phyloP scores from a whole-genome alignment of 2,113 vertebrate species.

The Psilopsiagon aymara region DNA sequence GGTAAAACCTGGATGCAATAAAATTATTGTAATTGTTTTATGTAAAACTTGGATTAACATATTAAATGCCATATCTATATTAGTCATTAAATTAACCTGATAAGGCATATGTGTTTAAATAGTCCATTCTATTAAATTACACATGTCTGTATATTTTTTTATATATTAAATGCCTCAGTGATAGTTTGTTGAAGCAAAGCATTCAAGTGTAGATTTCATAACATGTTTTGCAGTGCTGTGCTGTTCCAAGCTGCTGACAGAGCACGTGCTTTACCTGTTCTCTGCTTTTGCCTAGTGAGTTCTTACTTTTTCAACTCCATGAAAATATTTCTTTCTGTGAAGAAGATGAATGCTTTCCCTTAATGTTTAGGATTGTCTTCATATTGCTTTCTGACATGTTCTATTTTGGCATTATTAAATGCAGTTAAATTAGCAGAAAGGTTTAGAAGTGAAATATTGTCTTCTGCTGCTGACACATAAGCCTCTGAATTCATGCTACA shows the following conservation, averaged over 20 bases:
- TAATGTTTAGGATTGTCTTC: neutral
- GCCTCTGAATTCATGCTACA: neutral
- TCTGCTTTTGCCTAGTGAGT: neutral
- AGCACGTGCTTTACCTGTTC: neutral
- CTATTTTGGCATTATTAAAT: neutral
- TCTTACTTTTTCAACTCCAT: neutral
- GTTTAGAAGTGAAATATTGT: neutral
- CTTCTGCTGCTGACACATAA: neutral
- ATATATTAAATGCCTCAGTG: neutral
- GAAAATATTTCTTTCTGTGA: neutral
- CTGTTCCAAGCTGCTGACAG: neutral
- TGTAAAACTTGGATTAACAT: neutral
- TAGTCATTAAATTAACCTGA: neutral
- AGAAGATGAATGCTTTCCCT: neutral
- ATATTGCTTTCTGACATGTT: neutral
- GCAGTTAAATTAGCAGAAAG: neutral
- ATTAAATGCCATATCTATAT: neutral
- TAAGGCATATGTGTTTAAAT: neutral
- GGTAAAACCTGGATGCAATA: slow-evolving; percentile 70
- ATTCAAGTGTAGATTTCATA: neutral
- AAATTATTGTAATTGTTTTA: neutral
- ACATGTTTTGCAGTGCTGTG: neutral
- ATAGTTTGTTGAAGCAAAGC: neutral
- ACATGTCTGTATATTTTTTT: neutral
- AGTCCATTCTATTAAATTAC: neutral